phyloP scores from a whole-genome alignment of 1,140 invertebrate genomes.

The Sipha flava region DNA sequence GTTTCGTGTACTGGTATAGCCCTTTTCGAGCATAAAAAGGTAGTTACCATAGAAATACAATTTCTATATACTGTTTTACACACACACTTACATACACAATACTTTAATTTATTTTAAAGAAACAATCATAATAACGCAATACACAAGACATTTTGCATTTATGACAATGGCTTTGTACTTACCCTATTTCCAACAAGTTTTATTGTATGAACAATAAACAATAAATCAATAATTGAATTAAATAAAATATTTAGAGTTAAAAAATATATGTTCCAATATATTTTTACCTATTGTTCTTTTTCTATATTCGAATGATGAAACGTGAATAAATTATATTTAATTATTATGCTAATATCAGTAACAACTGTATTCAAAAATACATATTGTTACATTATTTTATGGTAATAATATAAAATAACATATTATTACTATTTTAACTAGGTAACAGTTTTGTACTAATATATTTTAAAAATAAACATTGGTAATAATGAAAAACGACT shows the following conservation, averaged over 20 bases:
- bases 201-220: background rate
- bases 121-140: background rate
- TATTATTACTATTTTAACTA: too few relatives aligned
- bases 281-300: too few relatives aligned
- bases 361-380: too few relatives aligned
- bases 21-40: background rate
- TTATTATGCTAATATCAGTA: background rate
- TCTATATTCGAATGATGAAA: background rate
- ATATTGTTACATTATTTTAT: too few relatives aligned
- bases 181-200: background rate
- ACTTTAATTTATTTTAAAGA: background rate
- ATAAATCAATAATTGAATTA: background rate
- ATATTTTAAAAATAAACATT: too few relatives aligned
- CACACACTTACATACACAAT: background rate
- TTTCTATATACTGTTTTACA: background rate
- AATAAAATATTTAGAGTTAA: too few relatives aligned
- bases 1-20: background rate
- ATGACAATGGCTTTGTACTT: background rate
- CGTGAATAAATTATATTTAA: background rate
- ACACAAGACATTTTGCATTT: background rate
- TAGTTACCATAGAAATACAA: background rate
- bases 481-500: too few relatives aligned
- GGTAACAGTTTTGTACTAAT: too few relatives aligned
- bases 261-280: too few relatives aligned
- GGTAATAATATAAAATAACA: too few relatives aligned